Evolutionary conservation across 1,140 invertebrate genomes (phyloP), one percentile per base, ranked within the genome.

Genomic region (Plectus sambesii): DNA sequence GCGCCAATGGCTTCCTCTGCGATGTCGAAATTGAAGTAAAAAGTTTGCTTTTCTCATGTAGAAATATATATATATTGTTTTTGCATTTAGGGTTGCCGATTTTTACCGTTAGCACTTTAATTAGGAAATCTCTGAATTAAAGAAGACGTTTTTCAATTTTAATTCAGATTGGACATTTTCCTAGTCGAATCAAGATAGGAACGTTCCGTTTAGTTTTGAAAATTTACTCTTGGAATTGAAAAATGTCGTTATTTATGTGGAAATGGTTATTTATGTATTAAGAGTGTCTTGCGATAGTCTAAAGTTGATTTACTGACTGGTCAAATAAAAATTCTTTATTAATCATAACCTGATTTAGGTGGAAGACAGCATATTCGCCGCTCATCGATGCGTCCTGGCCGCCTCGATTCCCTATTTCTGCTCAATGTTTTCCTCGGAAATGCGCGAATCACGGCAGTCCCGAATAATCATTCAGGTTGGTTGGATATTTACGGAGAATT

Each of bases 331-430:
- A 5, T 47, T 15, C 12, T 43, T 40, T 47, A 47, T 8, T 46
- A 5, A 17, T 17, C 12, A 53, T 42, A 41, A 51, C 9, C 6
- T 41, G 53, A n/a, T 55, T 51, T 43, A 53, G 51, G 42, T 40
- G 3, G 55, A 56, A 5, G 55, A 49, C n/a, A n/a, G 20, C 25
- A 22, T 37, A 6, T 47, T 55, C 29, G 35, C 26, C 5, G 55
- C 55, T 35, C 55, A 56, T 41, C 53, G 55, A 2, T 50, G 38
- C 24, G 42, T 56, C 15, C 36, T 56, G 5, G 55, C 55, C 2
- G 55, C 55, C 5, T 37, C 51, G 12, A 56, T 58, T 55, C 55
- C 55, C 1, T 56, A 56, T 29, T 56, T 56, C 53, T 38, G 47
- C 4, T 53, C 47, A 12, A 55, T 55, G 53, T 55, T 55, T 24